Evolutionary conservation across 2,113 vertebrate species (phyloP).

Genomic region (Anas platyrhynchos): DNA sequence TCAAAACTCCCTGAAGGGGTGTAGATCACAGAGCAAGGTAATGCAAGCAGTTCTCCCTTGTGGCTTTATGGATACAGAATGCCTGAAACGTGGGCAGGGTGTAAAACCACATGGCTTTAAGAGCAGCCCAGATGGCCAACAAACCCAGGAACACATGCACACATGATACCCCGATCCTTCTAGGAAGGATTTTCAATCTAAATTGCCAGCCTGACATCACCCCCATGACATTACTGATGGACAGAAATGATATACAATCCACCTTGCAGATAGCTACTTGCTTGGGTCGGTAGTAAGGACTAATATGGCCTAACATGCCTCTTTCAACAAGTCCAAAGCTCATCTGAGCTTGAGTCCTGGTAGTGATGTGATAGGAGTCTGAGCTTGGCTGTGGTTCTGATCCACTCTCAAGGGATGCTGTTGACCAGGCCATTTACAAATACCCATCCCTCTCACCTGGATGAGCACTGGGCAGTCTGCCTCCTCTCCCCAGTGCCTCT

Average conservation of each 20-base stretch:
- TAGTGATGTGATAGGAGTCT: neutral
- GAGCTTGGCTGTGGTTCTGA: neutral
- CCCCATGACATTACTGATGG: neutral
- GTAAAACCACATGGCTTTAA: constrained; percentile 27
- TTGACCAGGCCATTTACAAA: too few species aligned
- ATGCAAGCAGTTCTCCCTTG: neutral
- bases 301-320: neutral
- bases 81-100: constrained; percentile 42
- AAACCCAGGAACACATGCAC: constrained; percentile 35
- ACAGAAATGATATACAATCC: neutral
- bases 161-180: constrained; percentile 27
- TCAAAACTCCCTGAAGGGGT: neutral
- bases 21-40: constrained; percentile 18
- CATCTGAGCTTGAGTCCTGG: neutral
- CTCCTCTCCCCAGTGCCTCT: neutral
- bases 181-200: constrained; percentile 47
- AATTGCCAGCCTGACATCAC: constrained; percentile 41
- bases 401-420: neutral
- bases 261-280: neutral
- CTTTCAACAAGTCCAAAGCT: neutral
- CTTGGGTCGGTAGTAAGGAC: neutral
- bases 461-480: neutral
- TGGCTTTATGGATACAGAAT: neutral
- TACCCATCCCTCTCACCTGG: neutral
- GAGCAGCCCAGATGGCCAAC: constrained; percentile 54